Conservation (phyloP, 2,888 invertebrate genomes). For the Ariolimax columbianus region DNA sequence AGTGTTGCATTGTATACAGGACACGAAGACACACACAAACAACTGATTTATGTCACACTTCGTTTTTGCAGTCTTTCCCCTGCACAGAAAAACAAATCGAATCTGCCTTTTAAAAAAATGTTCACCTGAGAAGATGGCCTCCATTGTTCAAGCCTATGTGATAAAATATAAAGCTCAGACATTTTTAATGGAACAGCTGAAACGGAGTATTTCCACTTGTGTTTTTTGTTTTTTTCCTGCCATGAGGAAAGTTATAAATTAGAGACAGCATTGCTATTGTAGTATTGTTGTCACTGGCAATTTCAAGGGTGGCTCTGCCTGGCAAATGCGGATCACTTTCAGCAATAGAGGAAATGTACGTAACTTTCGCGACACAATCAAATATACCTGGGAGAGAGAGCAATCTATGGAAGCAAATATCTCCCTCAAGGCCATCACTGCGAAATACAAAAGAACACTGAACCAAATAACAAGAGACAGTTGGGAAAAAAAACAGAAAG, state of each 20-base stretch:
- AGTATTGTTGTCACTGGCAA: constrained; percentile 5
- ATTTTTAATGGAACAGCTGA: not conserved
- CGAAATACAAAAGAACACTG: too few relatives aligned
- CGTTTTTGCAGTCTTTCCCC: too few relatives aligned
- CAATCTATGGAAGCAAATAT: too few relatives aligned
- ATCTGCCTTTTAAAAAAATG: not conserved
- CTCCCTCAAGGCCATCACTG: too few relatives aligned
- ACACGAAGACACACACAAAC: not conserved
- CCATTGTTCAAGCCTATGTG: not conserved
- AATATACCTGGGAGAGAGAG: too few relatives aligned
- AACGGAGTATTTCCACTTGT: not conserved
- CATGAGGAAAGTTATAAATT: not conserved
- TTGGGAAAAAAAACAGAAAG: too few relatives aligned
- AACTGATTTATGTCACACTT: not conserved
- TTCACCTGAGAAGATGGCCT: not conserved
- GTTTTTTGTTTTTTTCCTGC: not conserved
- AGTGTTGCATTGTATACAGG: not conserved
- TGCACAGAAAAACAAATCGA: not conserved
- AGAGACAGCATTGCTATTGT: not conserved
- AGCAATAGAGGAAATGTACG: not conserved
- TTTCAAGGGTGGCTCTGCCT: too few relatives aligned
- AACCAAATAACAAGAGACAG: too few relatives aligned
- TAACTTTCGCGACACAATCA: not conserved
- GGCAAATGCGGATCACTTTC: not conserved
- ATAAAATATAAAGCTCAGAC: not conserved